Percentiles rank a stretch among this genome's conserved stretches.
Conservation (phyloP, 2,888 invertebrate species). For the Drosophila melanosoma region DNA sequence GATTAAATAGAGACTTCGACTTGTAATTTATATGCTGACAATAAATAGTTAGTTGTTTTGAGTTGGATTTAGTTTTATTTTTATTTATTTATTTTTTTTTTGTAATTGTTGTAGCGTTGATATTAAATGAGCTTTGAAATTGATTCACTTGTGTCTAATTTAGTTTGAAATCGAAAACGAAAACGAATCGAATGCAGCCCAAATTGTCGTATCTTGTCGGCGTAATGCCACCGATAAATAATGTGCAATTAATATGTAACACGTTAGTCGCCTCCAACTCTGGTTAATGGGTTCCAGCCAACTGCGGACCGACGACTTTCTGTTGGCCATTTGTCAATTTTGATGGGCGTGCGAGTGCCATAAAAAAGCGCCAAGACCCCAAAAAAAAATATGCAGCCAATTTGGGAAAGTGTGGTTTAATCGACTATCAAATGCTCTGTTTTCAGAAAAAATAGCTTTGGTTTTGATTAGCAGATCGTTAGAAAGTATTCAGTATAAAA, state of each 20-base stretch:
- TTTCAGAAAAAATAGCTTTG: neutral
- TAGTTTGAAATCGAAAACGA: constrained; percentile 54
- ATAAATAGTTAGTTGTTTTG: neutral
- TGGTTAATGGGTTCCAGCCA: constrained; percentile 39
- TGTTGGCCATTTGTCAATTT: constrained; percentile 79
- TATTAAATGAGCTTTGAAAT: constrained; percentile 78
- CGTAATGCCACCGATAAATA: constrained; percentile 68
- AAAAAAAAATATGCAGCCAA: constrained; percentile 4
- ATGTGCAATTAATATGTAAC: constrained; percentile 81
- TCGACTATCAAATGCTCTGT: constrained; percentile 1
- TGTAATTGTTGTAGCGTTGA: constrained; percentile 14
- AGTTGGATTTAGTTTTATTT: neutral
- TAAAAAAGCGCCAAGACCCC: constrained; percentile 59
- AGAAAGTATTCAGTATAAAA: neutral
- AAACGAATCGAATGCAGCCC: constrained; percentile 30
- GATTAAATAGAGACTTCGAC: constrained; percentile 7
- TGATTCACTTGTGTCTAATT: constrained; percentile 65
- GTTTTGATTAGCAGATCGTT: neutral
- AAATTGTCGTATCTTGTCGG: constrained; percentile 41
- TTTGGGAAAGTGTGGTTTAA: neutral
- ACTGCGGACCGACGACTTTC: constrained; percentile 8
- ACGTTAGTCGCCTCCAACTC: constrained; percentile 66
- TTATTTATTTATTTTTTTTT: neutral
- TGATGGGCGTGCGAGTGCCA: constrained; percentile 73
- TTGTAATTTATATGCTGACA: neutral